These are phyloP conservation scores for Drosophila nebulosa DNA, from an alignment of 1,140 invertebrate species.

Conservation along the genomic window DNA sequence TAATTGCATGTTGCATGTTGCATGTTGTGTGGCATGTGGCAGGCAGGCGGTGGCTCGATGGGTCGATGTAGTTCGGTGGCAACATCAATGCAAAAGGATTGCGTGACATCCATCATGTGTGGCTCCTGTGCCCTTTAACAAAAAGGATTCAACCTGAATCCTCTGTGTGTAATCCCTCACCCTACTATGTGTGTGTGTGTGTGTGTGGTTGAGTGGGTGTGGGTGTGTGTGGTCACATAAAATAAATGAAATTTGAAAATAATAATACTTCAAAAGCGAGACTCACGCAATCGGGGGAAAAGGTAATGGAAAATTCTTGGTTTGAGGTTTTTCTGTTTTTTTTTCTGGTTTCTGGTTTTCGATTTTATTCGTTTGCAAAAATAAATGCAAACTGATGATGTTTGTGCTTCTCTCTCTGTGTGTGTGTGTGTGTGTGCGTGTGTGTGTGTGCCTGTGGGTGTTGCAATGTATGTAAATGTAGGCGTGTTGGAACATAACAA, in stretches of 20 bases:
- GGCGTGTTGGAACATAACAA: background rate
- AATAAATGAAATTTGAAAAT: constrained; percentile 26
- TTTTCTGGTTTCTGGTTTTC: background rate
- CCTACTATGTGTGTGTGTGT: background rate
- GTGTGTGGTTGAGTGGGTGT: background rate
- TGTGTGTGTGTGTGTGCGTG: background rate
- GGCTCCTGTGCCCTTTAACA: background rate
- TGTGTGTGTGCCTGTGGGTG: background rate
- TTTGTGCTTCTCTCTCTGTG: background rate
- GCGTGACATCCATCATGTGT: background rate
- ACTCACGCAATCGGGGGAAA: background rate
- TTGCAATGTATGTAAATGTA: background rate
- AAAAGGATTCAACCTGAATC: background rate
- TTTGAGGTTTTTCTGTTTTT: background rate
- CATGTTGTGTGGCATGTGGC: background rate
- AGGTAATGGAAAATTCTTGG: background rate
- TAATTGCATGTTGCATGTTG: constrained; percentile 48
- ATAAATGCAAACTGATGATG: background rate
- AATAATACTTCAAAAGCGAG: background rate
- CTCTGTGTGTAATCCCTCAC: background rate
- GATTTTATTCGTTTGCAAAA: background rate
- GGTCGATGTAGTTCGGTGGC: background rate
- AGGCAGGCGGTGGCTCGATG: background rate
- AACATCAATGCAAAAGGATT: constrained; percentile 2
- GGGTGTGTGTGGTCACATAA: constrained; percentile 20